Percentiles rank a stretch among this genome's conserved stretches.
These are phyloP conservation scores for Lithophane semibrunnea DNA, from an alignment of 2,888 invertebrate genomes.

Conservation along the genomic window DNA sequence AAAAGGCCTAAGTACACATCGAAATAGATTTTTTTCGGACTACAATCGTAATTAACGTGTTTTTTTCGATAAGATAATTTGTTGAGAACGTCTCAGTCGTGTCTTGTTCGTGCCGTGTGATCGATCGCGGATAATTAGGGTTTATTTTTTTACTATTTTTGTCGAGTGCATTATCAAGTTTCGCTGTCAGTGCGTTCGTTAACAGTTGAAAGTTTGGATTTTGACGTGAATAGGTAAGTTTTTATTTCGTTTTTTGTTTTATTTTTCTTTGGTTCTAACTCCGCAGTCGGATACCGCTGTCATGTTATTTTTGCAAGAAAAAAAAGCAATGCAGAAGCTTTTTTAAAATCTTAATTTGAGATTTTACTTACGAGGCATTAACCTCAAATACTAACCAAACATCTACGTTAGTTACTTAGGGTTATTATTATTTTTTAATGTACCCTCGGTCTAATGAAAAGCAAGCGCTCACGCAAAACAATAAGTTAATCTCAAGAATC, in stretches of 20 bases:
- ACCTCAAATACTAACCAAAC: slow-evolving; percentile 24
- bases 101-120: slow-evolving; percentile 83
- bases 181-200: slow-evolving; percentile 75
- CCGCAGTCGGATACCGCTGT: slow-evolving; percentile 9
- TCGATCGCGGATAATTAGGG: slow-evolving; percentile 75
- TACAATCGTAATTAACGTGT: slow-evolving; percentile 53
- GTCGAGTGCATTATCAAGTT: slow-evolving; percentile 76
- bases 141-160: slow-evolving; percentile 60
- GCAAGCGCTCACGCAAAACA: slow-evolving; percentile 20
- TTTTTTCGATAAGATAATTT: slow-evolving; percentile 81
- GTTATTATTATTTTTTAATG: slow-evolving; percentile 40
- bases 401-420: slow-evolving; percentile 1
- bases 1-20: slow-evolving; percentile 75
- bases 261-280: neutral
- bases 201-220: slow-evolving; percentile 82
- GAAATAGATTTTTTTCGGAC: slow-evolving; percentile 65
- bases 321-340: slow-evolving; percentile 25
- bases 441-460: slow-evolving; percentile 50
- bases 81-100: slow-evolving; percentile 69
- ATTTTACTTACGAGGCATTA: slow-evolving; percentile 41
- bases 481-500: slow-evolving; percentile 1
- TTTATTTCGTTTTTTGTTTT: slow-evolving; percentile 42
- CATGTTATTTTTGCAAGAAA: slow-evolving; percentile 18
- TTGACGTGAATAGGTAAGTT: slow-evolving; percentile 81
- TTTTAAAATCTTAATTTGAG: slow-evolving; percentile 12